These are phyloP conservation scores for Pandemis corylana DNA, from an alignment of 2,888 invertebrate genomes.

Conservation along the genomic window DNA sequence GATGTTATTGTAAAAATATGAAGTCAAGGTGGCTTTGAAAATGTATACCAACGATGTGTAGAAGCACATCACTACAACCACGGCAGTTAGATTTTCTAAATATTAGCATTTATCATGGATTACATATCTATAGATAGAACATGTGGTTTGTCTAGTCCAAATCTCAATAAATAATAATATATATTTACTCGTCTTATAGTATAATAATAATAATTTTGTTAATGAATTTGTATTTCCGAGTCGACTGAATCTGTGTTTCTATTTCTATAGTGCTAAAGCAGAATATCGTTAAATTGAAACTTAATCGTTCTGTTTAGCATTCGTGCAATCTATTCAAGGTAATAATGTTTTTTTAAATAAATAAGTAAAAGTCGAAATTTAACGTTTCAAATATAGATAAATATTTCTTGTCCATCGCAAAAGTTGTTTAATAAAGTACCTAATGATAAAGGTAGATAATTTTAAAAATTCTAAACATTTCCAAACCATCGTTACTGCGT, in stretches of 20 bases:
- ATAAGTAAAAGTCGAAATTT: slow-evolving; percentile 39
- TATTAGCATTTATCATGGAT: slow-evolving; percentile 84
- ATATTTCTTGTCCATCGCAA: slow-evolving; percentile 64
- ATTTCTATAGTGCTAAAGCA: slow-evolving; percentile 64
- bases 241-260: slow-evolving; percentile 78
- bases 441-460: slow-evolving; percentile 49
- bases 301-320: slow-evolving; percentile 33
- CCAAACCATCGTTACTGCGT: slow-evolving; percentile 59
- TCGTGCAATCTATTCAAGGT: slow-evolving; percentile 62
- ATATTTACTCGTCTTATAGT: slow-evolving; percentile 78
- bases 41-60: slow-evolving; percentile 66
- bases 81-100: slow-evolving; percentile 80
- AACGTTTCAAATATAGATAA: slow-evolving; percentile 40
- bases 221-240: slow-evolving; percentile 71
- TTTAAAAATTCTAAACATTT: slow-evolving; percentile 38
- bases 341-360: slow-evolving; percentile 55
- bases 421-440: slow-evolving; percentile 46
- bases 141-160: slow-evolving; percentile 84
- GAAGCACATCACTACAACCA: slow-evolving; percentile 74
- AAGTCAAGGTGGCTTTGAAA: slow-evolving; percentile 69
- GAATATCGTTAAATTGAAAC: slow-evolving; percentile 41
- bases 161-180: slow-evolving; percentile 79
- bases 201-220: slow-evolving; percentile 61
- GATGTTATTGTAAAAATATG: slow-evolving; percentile 36
- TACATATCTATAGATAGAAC: slow-evolving; percentile 85